These are phyloP conservation scores for Euspilapteryx auroguttella DNA, from an alignment of 2,888 invertebrate species.

Conservation along the genomic window DNA sequence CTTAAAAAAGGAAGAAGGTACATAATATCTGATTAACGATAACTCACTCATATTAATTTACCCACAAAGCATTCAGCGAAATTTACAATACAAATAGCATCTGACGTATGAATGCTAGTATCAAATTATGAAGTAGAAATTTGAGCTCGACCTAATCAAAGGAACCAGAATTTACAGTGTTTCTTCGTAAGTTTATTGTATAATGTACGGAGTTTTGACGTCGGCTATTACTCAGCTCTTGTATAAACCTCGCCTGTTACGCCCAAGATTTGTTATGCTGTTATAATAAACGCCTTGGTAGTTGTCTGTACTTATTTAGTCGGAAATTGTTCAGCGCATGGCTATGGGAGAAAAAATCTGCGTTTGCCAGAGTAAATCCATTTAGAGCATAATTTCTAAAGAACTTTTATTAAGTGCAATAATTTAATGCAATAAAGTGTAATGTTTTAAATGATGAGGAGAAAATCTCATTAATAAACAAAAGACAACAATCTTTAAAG, in stretches of 20 bases:
- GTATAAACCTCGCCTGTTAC: slow-evolving; percentile 21
- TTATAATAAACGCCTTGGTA: slow-evolving; percentile 3
- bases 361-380: too few relatives aligned
- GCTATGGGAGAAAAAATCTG: too few relatives aligned
- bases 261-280: slow-evolving; percentile 11
- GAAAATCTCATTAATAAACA: too few relatives aligned
- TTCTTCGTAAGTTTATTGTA: slow-evolving; percentile 49
- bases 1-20: too few relatives aligned
- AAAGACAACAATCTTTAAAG: too few relatives aligned
- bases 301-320: neutral
- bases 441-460: too few relatives aligned
- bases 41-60: neutral
- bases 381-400: too few relatives aligned
- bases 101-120: slow-evolving; percentile 23
- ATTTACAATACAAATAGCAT: slow-evolving; percentile 8
- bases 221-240: slow-evolving; percentile 48
- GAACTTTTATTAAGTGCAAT: too few relatives aligned
- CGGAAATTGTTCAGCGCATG: neutral
- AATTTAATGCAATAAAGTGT: too few relatives aligned
- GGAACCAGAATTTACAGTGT: slow-evolving; percentile 47
- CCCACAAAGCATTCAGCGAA: neutral
- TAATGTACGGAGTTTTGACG: slow-evolving; percentile 49
- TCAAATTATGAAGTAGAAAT: slow-evolving; percentile 27
- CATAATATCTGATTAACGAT: neutral
- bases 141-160: slow-evolving; percentile 49